Base-by-base conservation (phyloP, 2,888 invertebrate species). In the Oscheius sp. region DNA sequence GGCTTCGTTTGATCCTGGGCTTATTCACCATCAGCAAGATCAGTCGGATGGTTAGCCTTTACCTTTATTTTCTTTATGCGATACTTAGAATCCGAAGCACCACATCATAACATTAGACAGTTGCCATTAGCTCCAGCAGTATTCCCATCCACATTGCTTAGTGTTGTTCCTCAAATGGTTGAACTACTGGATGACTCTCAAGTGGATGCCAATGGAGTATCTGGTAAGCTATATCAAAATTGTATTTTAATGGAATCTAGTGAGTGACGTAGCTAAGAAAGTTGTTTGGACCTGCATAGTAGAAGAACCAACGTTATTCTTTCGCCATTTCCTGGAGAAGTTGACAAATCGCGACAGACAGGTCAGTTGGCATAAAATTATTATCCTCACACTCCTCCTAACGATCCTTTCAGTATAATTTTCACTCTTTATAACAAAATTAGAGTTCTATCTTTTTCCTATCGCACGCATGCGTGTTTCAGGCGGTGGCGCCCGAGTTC, bases 231-330 rank as follows among this genome's bases (percentile, higher is more conserved):
- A 45, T 70, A 18, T 35, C 55, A 23, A 0, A 35, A 55, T 69
- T 18, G 18, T n/a, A 2, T 41, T n/a, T 55, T 1, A 52, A 72
- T 35, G 21, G 1, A 55, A 9, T 58, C 61, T 87, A n/a, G 98
- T 99, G 0, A 95, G 96, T 88, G 96, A 97, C 91, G 93, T 96
- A 0, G 95, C 98, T 70, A 95, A 95, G 89, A 95, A 96, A 91
- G 95, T 96, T 0, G 95, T 98, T 82, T 98, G 98, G 98, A 93
- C 93, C 77, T 99, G 98, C 89, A 91, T 99, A 56, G 97, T 98
- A 0, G 99, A 99, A 91, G 99, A 99, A 88, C 95, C 97, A 0
- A 94, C 96, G 0, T 90, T 99, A 0, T 99, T 98, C 89, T 91
- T 99, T 52, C 74, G 88, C 16, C 96, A 97, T 88, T 95, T 99